Evolutionary conservation across 2,113 vertebrate genomes (phyloP).

Genomic region (Ornithorhynchus anatinus): DNA sequence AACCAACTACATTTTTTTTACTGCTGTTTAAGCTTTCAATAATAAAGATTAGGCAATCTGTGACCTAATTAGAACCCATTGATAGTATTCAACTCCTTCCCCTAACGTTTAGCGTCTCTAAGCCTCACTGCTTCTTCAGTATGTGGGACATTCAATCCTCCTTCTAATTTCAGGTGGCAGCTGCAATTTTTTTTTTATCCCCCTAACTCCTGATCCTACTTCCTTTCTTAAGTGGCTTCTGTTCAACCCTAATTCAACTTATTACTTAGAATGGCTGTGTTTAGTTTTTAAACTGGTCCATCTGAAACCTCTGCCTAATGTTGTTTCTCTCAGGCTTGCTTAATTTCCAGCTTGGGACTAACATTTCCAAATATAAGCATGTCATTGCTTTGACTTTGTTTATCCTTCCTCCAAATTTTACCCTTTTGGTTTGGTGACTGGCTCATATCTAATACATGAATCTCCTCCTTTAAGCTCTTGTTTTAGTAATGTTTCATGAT

Average conservation of each 20-base stretch:
- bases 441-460: too few species aligned
- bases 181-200: too few species aligned
- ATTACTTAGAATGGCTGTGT: constrained; percentile 27
- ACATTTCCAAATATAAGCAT: background rate
- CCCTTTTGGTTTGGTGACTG: too few species aligned
- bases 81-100: background rate
- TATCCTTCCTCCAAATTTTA: too few species aligned
- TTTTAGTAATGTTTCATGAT: too few species aligned
- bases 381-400: background rate
- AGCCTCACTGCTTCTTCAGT: background rate
- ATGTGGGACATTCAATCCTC: too few species aligned
- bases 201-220: constrained; percentile 49
- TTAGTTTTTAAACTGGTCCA: constrained; percentile 15
- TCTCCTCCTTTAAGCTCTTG: too few species aligned
- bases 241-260: constrained; percentile 26
- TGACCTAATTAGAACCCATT: background rate
- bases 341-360: background rate
- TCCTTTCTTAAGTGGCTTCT: constrained; percentile 40
- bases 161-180: too few species aligned
- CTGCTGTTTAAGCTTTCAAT: background rate
- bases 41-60: constrained; percentile 2
- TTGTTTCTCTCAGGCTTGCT: constrained; percentile 12
- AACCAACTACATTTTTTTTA: constrained; percentile 8
- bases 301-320: constrained; percentile 23
- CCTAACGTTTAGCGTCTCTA: background rate